These are phyloP conservation scores for Poecilia velifera DNA, from an alignment of 2,797 vertebrate genomes.

Conservation along the genomic window DNA sequence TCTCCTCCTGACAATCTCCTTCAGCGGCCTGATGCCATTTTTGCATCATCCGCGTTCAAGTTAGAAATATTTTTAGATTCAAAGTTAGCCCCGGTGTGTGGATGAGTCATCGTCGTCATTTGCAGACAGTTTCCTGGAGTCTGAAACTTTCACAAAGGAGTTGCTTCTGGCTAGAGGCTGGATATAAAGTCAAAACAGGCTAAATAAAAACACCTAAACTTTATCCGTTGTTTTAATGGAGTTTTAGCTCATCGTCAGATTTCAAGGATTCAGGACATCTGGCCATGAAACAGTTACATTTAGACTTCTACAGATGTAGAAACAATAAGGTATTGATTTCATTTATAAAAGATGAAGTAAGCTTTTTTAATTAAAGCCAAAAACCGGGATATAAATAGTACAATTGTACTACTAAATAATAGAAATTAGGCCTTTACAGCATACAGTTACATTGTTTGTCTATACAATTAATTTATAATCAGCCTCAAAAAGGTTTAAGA, in stretches of 20 bases:
- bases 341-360: background rate
- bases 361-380: background rate
- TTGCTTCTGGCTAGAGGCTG: background rate
- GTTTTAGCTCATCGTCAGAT: background rate
- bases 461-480: background rate
- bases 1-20: background rate
- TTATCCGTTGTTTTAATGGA: background rate
- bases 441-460: background rate
- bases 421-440: background rate
- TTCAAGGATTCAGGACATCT: background rate
- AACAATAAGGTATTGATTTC: background rate
- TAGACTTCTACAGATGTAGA: background rate
- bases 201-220: background rate
- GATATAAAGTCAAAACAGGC: background rate
- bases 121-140: background rate
- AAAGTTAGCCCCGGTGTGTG: background rate
- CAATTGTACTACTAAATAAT: background rate
- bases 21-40: background rate
- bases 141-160: background rate
- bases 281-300: background rate
- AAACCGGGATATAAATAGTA: background rate
- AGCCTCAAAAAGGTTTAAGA: background rate
- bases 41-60: background rate
- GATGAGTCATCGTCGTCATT: background rate
- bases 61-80: background rate